Evolutionary conservation across 2,888 invertebrate genomes (phyloP), one percentile per base, ranked within the genome.

Genomic region (Phoenoteleia sp.): DNA sequence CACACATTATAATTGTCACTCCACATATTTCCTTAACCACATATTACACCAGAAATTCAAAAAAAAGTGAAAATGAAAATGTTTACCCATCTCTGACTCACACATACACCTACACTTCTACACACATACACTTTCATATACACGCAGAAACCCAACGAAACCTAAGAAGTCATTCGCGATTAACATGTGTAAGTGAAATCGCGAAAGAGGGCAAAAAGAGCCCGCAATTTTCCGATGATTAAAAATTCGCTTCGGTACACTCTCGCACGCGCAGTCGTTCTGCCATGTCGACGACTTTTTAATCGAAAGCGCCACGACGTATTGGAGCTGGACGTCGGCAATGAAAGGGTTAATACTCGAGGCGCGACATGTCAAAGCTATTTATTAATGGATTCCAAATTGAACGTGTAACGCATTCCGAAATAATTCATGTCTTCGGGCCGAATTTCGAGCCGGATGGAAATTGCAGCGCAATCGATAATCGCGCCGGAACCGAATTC

Each of bases 291-390:
- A 69, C 52, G 60, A 72, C 75, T 75, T 81, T 81, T 69, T 74
- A 69, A 81, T 75, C 75, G 69, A 76, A 60, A 49, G 36, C 75
- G 62, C 25, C 3, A 62, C 42, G 56, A 62, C 64, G 19, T 62
- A 69, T 75, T 75, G 81, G 39, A 66, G 69, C 54, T 62, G 69
- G 67, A 60, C 81, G 62, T 21, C 67, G 45, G 69, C 75, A 36
- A 56, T 76, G 76, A 54, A 72, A 82, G 60, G 56, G 76, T 82
- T 77, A 77, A 82, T 82, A 77, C 76, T 82, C 82, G 72, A 82
- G 72, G 72, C 72, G 72, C 66, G 71, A 66, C 58, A 64, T 66
- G 58, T 62, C 71, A 76, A 77, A 72, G 64, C 71, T 76, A 66
- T 77, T 76, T 77, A 81, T 81, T 75, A 81, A 75, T 81, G 49